A percentile compares a stretch with the other conserved stretches of the same genome.
phyloP scores from a whole-genome alignment of 2,888 invertebrate genomes.

The Dilophus febrilis region DNA sequence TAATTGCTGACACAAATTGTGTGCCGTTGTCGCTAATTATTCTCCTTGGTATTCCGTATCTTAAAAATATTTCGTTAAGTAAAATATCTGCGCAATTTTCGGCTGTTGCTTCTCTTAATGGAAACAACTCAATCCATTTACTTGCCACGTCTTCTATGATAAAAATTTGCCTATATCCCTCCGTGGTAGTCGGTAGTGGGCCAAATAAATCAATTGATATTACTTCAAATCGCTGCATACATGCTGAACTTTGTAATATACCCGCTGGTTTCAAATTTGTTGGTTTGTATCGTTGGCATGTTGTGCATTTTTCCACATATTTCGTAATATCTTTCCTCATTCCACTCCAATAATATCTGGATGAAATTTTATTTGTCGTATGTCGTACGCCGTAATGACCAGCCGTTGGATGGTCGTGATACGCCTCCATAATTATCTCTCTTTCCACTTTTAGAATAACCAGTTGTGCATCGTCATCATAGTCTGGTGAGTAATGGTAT shows the following conservation, averaged over 20 bases:
- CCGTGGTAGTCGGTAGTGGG: conserved; percentile 11
- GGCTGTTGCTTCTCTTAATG: conserved; percentile 16
- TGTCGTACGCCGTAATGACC: conserved; percentile 17
- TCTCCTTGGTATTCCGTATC: conserved; percentile 19
- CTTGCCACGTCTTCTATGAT: conserved; percentile 9
- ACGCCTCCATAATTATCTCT: conserved; percentile 5
- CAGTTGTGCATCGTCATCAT: conserved; percentile 3
- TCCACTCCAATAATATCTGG: conserved; percentile 14
- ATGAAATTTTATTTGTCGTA: conserved; percentile 11
- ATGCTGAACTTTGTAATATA: conserved; percentile 15
- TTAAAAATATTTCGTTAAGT: conserved; percentile 19
- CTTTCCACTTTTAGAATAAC: conserved; percentile 9
- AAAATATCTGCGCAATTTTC: conserved; percentile 16
- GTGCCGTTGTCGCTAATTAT: conserved; percentile 22
- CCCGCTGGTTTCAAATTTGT: conserved; percentile 12
- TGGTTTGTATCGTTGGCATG: conserved; percentile 16
- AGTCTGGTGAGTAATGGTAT: conserved; percentile 10
- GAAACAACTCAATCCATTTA: conserved; percentile 20
- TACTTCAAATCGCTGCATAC: conserved; percentile 15
- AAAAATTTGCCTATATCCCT: conserved; percentile 4
- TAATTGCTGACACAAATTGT: conserved; percentile 19
- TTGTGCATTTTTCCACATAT: conserved; percentile 13
- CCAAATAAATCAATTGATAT: conserved; percentile 17
- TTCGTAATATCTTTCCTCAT: conserved; percentile 12
- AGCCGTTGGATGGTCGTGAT: conserved; percentile 14